Conservation (phyloP, 2,888 invertebrate genomes). For the Scaptomyza tumidula region DNA sequence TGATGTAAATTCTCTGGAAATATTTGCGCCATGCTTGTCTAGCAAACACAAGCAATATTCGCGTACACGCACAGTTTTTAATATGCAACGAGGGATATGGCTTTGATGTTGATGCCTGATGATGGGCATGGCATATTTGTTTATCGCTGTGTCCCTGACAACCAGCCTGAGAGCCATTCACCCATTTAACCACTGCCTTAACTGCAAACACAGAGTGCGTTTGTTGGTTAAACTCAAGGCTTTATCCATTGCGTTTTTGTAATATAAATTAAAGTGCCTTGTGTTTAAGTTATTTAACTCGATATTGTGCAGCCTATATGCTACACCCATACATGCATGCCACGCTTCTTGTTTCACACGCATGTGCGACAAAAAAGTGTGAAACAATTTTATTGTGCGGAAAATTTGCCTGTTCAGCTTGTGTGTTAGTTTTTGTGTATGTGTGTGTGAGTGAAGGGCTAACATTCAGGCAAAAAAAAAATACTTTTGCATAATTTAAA, state of each 20-base stretch:
- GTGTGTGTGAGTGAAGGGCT: too few species aligned
- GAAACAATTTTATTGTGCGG: constrained; percentile 74
- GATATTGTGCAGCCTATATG: too few species aligned
- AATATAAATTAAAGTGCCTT: constrained; percentile 29
- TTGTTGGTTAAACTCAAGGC: constrained; percentile 34
- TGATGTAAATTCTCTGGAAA: background rate
- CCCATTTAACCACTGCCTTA: background rate
- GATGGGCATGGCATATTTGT: constrained; percentile 40
- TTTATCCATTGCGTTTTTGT: constrained; percentile 40
- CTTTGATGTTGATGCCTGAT: constrained; percentile 35
- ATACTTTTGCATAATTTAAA: constrained; percentile 65
- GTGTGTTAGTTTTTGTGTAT: too few species aligned
- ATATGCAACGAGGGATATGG: constrained; percentile 29
- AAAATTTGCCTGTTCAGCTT: constrained; percentile 57
- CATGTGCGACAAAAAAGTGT: constrained; percentile 52
- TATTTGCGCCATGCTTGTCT: background rate
- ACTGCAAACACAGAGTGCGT: constrained; percentile 6
- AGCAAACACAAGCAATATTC: constrained; percentile 3
- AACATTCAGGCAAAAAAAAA: too few species aligned
- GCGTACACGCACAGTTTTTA: constrained; percentile 10
- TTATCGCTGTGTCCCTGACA: constrained; percentile 37
- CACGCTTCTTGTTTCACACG: constrained; percentile 18
- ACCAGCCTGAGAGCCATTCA: constrained; percentile 5
- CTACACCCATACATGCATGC: constrained; percentile 11
- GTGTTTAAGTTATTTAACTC: too few species aligned